Evolutionary conservation across 2,797 vertebrate species (phyloP).

Genomic region (Sebastolobus alascanus): DNA sequence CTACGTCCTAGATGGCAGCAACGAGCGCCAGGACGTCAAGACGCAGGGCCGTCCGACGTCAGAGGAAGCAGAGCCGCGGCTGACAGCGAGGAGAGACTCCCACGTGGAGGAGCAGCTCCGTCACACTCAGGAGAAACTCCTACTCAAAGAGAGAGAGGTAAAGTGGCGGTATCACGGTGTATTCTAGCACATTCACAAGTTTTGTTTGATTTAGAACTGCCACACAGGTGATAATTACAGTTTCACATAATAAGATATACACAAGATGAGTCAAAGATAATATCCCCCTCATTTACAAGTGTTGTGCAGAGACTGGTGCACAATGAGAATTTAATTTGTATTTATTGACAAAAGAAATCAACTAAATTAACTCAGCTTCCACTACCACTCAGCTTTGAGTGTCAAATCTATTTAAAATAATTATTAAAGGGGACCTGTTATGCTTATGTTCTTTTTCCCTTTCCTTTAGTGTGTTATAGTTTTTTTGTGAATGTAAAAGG

Average conservation of each 20-base stretch:
- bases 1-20: conserved; percentile 59
- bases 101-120: conserved; percentile 79
- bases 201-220: neutral
- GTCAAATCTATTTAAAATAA: neutral
- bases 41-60: conserved; percentile 37
- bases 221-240: neutral
- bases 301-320: neutral
- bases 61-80: conserved; percentile 35
- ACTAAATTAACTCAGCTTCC: neutral
- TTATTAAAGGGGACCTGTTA: neutral
- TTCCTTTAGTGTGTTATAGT: too few relatives aligned
- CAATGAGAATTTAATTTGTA: neutral
- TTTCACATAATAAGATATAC: neutral
- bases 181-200: neutral
- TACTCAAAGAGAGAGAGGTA: conserved; percentile 91
- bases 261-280: neutral
- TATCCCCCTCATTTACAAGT: neutral
- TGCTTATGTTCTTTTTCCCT: accelerated
- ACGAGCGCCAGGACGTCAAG: conserved; percentile 54
- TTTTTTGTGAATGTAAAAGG: too few relatives aligned
- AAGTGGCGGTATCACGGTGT: conserved; percentile 22
- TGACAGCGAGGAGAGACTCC: conserved; percentile 38
- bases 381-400: neutral
- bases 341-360: neutral
- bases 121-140: conserved; percentile 84